Conservation (phyloP, 2,797 vertebrate species). For the Mormyrops boulengeri region DNA sequence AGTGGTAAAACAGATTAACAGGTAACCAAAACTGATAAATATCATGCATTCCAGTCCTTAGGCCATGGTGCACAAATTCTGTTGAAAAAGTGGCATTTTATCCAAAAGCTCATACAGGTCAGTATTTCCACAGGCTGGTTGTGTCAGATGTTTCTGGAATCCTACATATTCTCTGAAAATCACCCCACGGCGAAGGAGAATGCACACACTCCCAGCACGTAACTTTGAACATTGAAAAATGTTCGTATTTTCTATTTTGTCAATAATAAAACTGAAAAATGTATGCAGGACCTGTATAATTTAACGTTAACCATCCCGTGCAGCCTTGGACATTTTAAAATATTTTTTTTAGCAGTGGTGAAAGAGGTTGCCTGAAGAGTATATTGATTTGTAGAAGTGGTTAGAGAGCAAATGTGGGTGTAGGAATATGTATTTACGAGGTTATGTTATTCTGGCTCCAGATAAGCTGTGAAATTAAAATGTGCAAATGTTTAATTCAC, state of each 20-base stretch:
- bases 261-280: not conserved
- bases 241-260: not conserved
- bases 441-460: not conserved
- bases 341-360: not conserved
- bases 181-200: not conserved
- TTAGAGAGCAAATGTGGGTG: not conserved
- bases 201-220: not conserved
- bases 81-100: not conserved
- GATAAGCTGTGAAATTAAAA: not conserved
- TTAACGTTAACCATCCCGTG: not conserved
- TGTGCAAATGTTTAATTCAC: not conserved
- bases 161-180: not conserved
- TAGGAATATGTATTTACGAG: not conserved
- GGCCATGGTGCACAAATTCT: not conserved
- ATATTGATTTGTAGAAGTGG: constrained; percentile 1
- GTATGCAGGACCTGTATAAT: not conserved
- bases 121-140: not conserved
- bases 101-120: not conserved
- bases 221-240: not conserved
- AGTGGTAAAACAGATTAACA: not conserved
- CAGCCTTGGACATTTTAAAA: not conserved
- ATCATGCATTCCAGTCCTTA: not conserved
- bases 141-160: not conserved
- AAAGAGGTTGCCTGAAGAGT: not conserved
- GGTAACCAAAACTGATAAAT: not conserved